phyloP scores from a whole-genome alignment of 1,140 invertebrate genomes.

The Acromyrmex echinatior region DNA sequence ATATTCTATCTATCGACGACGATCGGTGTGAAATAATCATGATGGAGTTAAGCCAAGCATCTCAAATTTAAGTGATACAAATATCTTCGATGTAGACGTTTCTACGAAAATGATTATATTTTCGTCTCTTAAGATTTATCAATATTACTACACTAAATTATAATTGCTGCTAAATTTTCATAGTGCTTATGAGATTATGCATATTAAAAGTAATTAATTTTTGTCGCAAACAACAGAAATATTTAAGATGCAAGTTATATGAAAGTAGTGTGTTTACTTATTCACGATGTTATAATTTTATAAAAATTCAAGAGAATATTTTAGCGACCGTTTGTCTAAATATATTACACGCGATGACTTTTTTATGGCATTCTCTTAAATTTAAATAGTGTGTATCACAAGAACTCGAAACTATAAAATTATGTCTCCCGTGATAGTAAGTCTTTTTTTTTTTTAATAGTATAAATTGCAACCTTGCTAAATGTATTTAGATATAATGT shows the following conservation, averaged over 20 bases:
- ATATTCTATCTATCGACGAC: slow-evolving; percentile 58
- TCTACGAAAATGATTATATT: slow-evolving; percentile 5
- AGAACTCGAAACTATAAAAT: slow-evolving; percentile 8
- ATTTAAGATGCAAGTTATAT: background rate
- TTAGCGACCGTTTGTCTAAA: background rate
- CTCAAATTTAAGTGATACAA: slow-evolving; percentile 24
- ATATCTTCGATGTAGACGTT: background rate
- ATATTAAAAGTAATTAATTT: background rate
- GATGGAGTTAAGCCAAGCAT: slow-evolving; percentile 45
- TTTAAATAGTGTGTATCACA: background rate
- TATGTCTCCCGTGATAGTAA: background rate
- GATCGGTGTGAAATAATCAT: slow-evolving; percentile 71
- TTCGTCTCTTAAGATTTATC: background rate
- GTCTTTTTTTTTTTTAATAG: slow-evolving; percentile 1
- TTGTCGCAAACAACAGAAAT: background rate
- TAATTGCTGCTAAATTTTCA: background rate
- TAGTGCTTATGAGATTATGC: background rate
- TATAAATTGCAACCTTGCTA: background rate
- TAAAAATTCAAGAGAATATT: background rate
- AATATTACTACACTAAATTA: background rate
- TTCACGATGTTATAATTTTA: background rate
- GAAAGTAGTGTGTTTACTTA: background rate
- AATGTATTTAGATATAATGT: slow-evolving; percentile 7
- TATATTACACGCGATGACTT: background rate
- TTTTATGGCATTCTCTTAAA: slow-evolving; percentile 3